Evolutionary conservation across 2,113 vertebrate genomes (phyloP).

Genomic region (Peromyscus polionotus): DNA sequence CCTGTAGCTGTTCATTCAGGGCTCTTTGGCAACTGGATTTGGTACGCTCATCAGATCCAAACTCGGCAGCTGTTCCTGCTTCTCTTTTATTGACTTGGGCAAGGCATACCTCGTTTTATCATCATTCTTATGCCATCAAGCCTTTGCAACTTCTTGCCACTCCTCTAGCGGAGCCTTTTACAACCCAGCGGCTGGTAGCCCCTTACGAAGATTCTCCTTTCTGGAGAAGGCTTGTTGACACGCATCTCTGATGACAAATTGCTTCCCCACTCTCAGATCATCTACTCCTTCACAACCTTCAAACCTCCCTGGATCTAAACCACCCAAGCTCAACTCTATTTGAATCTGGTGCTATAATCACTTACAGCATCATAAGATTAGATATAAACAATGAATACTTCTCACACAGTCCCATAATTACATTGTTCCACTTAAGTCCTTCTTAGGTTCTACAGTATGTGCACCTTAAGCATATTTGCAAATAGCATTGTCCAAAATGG

Average conservation of each 20-base stretch:
- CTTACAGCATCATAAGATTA: not conserved
- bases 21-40: not conserved
- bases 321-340: not conserved
- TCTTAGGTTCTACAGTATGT: not conserved
- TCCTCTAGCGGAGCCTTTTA: slow-evolving; percentile 59
- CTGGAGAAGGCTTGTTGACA: not conserved
- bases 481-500: not conserved
- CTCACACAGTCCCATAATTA: not conserved
- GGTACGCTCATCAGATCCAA: not conserved
- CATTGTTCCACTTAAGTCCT: not conserved
- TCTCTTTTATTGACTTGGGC: slow-evolving; percentile 65
- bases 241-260: not conserved
- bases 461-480: not conserved
- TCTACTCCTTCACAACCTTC: not conserved
- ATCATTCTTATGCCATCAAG: slow-evolving; percentile 44
- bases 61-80: slow-evolving; percentile 59
- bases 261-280: not conserved
- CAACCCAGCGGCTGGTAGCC: slow-evolving; percentile 47
- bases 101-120: slow-evolving; percentile 63
- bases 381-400: not conserved
- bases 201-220: not conserved
- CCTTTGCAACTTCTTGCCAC: slow-evolving; percentile 43
- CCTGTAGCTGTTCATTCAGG: not conserved
- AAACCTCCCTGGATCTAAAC: not conserved
- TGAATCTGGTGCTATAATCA: not conserved